phyloP scores from a whole-genome alignment of 2,888 invertebrate species.

The Conchocele bisecta region DNA sequence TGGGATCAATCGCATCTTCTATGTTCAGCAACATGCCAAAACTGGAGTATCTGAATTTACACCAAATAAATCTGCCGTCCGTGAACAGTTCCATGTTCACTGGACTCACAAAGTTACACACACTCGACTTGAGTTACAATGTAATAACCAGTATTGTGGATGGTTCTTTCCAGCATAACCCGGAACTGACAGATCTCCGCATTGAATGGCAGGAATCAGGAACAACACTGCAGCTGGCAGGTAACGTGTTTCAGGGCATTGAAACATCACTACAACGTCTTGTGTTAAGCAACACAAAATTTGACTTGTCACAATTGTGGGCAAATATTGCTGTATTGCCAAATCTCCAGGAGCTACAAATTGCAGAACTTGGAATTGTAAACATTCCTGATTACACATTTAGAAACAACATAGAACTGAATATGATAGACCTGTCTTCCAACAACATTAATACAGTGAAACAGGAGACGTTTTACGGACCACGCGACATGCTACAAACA shows the following conservation, averaged over 20 bases:
- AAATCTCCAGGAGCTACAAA: constrained; percentile 48
- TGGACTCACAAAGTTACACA: constrained; percentile 63
- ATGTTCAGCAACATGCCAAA: constrained; percentile 63
- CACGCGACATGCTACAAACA: constrained; percentile 57
- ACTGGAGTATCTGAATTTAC: constrained; percentile 62
- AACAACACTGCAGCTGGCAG: constrained; percentile 17
- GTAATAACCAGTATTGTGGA: constrained; percentile 32
- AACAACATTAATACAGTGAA: constrained; percentile 64
- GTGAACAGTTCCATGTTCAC: constrained; percentile 63
- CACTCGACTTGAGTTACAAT: constrained; percentile 59
- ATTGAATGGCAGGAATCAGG: constrained; percentile 50
- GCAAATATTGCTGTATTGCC: constrained; percentile 33
- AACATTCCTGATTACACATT: constrained; percentile 70
- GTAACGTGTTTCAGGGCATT: constrained; percentile 67
- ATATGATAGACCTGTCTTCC: constrained; percentile 59
- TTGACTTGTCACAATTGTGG: constrained; percentile 56
- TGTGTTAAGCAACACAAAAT: constrained; percentile 69
- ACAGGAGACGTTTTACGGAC: constrained; percentile 68
- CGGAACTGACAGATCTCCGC: constrained; percentile 72
- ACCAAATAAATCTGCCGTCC: constrained; percentile 56
- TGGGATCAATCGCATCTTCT: constrained; percentile 55
- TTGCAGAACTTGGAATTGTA: constrained; percentile 48
- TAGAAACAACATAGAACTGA: constrained; percentile 57
- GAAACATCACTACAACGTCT: constrained; percentile 80
- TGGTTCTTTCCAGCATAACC: constrained; percentile 47